Conservation (phyloP, 1,140 invertebrate species). For the Cyphomyrmex costatus region DNA sequence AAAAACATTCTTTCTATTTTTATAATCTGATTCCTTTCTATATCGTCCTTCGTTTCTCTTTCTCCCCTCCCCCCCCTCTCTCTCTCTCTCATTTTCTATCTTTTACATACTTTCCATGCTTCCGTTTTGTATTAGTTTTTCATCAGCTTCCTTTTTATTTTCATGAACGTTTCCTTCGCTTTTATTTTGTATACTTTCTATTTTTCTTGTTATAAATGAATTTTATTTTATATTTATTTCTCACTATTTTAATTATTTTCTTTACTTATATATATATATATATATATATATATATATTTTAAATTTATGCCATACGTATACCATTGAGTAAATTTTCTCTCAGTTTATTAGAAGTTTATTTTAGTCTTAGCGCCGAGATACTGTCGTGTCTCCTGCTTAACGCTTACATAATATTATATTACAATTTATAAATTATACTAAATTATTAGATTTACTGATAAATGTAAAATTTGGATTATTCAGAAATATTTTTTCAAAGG, state of each 20-base stretch:
- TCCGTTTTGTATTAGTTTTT: too few species aligned
- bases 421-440: constrained; percentile 17
- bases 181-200: background rate
- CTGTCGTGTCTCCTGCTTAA: too few species aligned
- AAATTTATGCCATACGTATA: background rate
- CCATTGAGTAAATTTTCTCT: background rate
- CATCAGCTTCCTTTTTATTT: too few species aligned
- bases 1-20: background rate
- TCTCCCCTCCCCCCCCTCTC: too few species aligned
- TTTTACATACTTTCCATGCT: too few species aligned
- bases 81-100: too few species aligned
- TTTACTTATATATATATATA: background rate
- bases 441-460: background rate
- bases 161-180: too few species aligned
- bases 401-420: background rate
- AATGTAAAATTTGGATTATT: background rate
- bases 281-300: background rate
- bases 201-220: background rate
- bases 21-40: background rate
- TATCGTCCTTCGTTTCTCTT: too few species aligned
- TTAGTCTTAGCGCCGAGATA: too few species aligned
- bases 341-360: background rate
- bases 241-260: background rate
- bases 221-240: background rate
- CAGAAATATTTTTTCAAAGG: background rate